phyloP scores from a whole-genome alignment of 2,113 vertebrate genomes.

The Trichechus manatus region DNA sequence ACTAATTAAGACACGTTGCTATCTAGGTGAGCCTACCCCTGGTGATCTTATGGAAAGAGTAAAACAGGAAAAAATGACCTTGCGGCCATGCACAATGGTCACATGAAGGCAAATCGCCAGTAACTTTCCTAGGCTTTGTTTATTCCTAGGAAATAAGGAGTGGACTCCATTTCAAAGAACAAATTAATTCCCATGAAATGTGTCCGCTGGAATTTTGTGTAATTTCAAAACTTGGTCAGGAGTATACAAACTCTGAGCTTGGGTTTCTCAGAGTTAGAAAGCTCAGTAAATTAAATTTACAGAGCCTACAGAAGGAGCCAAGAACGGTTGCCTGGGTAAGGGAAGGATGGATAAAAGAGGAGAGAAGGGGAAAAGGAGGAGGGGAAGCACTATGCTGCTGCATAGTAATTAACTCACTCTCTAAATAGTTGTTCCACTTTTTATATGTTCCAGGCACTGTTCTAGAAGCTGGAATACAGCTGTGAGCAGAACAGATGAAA shows the following conservation, averaged over 20 bases:
- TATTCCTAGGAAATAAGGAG: not conserved
- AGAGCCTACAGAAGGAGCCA: not conserved
- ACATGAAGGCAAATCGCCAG: not conserved
- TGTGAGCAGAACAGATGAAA: not conserved
- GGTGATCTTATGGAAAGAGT: not conserved
- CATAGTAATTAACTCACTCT: not conserved
- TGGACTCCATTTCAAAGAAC: slow-evolving; percentile 20
- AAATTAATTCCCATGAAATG: slow-evolving; percentile 21
- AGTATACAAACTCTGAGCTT: slow-evolving; percentile 27
- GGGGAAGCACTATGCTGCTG: not conserved
- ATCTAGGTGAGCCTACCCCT: not conserved
- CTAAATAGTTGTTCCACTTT: not conserved
- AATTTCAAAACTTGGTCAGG: not conserved
- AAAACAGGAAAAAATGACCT: not conserved
- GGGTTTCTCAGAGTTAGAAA: not conserved
- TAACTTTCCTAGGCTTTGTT: slow-evolving; percentile 18
- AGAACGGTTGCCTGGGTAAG: not conserved
- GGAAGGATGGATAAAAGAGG: too few relatives aligned
- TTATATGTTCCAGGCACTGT: not conserved
- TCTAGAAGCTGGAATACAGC: not conserved
- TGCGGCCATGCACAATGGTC: not conserved
- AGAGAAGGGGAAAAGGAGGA: not conserved
- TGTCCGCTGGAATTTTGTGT: not conserved
- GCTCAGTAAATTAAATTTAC: not conserved
- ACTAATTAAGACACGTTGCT: not conserved